Percentiles rank a stretch among this genome's conserved stretches.
Conservation (phyloP, 2,113 vertebrate genomes). For the Chaetodon trifascialis region DNA sequence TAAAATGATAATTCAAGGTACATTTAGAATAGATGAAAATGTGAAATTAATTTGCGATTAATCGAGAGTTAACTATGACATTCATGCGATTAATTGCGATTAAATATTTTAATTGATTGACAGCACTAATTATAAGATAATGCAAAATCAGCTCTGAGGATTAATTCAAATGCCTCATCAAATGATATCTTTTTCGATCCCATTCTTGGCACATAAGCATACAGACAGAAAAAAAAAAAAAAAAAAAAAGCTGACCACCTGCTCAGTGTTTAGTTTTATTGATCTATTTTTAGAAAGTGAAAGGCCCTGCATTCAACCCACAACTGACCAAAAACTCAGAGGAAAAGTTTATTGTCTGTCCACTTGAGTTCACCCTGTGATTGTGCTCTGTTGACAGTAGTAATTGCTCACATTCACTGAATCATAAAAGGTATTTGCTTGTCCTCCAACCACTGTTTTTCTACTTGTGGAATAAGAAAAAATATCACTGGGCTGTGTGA, state of each 20-base stretch:
- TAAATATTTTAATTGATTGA: too few species aligned
- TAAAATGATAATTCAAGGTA: too few species aligned
- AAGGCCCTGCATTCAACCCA: not conserved
- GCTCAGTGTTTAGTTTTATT: constrained; percentile 24
- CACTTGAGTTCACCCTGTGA: constrained; percentile 55
- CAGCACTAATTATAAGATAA: not conserved
- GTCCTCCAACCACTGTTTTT: constrained; percentile 43
- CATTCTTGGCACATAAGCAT: not conserved
- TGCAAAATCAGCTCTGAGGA: not conserved
- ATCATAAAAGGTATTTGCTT: constrained; percentile 72
- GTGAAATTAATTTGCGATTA: too few species aligned
- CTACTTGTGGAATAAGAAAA: constrained; percentile 67
- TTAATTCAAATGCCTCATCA: not conserved
- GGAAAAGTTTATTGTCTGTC: constrained; percentile 59
- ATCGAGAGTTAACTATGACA: too few species aligned
- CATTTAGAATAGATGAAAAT: too few species aligned
- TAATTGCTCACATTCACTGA: constrained; percentile 68
- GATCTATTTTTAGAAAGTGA: constrained; percentile 24
- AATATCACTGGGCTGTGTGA: constrained; percentile 65
- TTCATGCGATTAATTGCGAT: too few species aligned
- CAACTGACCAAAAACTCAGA: constrained; percentile 30
- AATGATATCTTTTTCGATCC: not conserved
- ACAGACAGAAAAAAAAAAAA: not conserved
- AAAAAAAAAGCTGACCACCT: constrained; percentile 15
- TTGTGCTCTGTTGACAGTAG: constrained; percentile 62